phyloP scores from a whole-genome alignment of 2,888 invertebrate species.

The Azorinus chamasolen region DNA sequence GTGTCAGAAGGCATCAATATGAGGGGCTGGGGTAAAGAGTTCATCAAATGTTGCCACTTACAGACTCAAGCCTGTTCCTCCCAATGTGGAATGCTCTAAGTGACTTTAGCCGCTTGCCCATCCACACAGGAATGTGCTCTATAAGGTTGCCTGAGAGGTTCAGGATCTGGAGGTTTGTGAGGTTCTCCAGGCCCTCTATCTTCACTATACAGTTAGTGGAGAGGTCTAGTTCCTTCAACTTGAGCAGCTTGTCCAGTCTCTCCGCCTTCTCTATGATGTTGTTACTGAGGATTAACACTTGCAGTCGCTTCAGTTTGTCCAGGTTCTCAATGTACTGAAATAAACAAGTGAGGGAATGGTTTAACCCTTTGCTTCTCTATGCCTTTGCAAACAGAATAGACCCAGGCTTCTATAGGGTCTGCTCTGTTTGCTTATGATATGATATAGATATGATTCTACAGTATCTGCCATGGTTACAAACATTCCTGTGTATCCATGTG shows the following conservation, averaged over 20 bases:
- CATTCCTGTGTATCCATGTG: no score
- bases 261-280: conserved; percentile 86
- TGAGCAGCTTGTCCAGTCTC: conserved; percentile 81
- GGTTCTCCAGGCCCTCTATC: conserved; percentile 83
- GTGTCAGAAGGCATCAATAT: no score
- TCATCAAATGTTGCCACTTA: no score
- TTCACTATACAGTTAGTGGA: conserved; percentile 81
- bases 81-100: conserved; percentile 81
- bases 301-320: conserved; percentile 81
- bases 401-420: no score
- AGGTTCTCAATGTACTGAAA: conserved; percentile 86
- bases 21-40: no score
- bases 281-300: conserved; percentile 80
- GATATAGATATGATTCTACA: no score
- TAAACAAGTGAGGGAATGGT: conserved; percentile 1
- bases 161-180: conserved; percentile 80
- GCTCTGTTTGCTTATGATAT: no score
- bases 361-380: no score
- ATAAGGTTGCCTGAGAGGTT: conserved; percentile 83
- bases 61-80: conserved; percentile 82
- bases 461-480: no score
- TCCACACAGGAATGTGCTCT: conserved; percentile 83
- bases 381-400: no score
- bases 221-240: conserved; percentile 83
- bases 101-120: conserved; percentile 81